Evolutionary conservation across 2,113 vertebrate genomes (phyloP), one percentile per base, ranked within the genome.

Genomic region (Odocoileus hemionus): DNA sequence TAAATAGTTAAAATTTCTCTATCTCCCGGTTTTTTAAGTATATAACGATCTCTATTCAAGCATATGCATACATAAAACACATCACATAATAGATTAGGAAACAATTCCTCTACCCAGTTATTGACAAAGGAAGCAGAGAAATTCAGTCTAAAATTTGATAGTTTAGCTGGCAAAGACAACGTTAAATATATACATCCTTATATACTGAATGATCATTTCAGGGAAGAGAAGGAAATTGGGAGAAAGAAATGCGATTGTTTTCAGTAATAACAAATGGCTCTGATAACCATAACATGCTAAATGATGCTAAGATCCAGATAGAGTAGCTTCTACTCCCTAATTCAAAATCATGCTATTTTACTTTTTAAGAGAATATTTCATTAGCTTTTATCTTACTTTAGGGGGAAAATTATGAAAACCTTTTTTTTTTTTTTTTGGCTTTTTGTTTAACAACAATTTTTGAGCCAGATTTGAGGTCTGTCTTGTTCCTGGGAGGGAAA

Each of bases 381-480:
- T 86, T 92, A 60, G 74, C 55, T 84, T 97, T 64, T 92, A 47
- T 89, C 91, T 94, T 91, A 78, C 79, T 92, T 28, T 21, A 23
- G 39, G 47, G 1, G 43, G 4, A 39, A 61, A 78, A 23, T 7
- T 83, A 76, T 86, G 57, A 28, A 76, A 60, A 52, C 8, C 45
- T 26, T 55, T 78, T 82, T 45, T 91, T 76, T 16, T n/a, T n/a
- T n/a, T 64, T n/a, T 70, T 43, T 36, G 17, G 8, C 80, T 91
- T 84, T 60, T 52, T 85, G 28, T 85, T 47, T 82, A 83, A 78
- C 21, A 82, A 8, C n/a, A 60, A 39, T 91, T 91, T 87, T 84
- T 58, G 54, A 50, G 33, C 92, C 95, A 97, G 97, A 78, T 96
- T 92, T 98, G 96, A 86, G 36, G 8, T 45, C 87, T 96, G 92